A percentile compares a stretch with the other conserved stretches of the same genome.
Evolutionary conservation across 2,113 vertebrate species (phyloP).

Genomic region (Crotophaga sulcirostris): DNA sequence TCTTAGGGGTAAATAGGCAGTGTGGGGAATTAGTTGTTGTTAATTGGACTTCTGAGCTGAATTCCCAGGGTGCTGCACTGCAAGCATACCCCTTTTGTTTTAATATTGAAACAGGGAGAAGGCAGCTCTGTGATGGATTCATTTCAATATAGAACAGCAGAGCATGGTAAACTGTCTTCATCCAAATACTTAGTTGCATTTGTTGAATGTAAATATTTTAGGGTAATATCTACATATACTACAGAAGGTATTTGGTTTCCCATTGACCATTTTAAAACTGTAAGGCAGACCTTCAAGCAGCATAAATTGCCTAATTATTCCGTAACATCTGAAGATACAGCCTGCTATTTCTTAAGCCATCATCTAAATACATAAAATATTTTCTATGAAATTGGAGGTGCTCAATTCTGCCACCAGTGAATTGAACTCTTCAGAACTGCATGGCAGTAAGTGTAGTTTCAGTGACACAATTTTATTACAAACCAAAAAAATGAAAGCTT

Average conservation of each 20-base stretch:
- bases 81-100: conserved; percentile 72
- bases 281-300: background rate
- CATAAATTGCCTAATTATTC: background rate
- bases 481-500: background rate
- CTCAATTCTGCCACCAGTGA: background rate
- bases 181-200: conserved; percentile 7
- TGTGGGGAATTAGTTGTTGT: conserved; percentile 77
- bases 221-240: background rate
- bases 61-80: conserved; percentile 70
- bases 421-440: background rate
- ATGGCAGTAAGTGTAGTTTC: background rate
- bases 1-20: conserved; percentile 66
- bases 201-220: background rate
- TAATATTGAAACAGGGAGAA: conserved; percentile 74
- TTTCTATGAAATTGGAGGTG: background rate
- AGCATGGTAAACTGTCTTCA: conserved; percentile 8
- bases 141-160: conserved; percentile 36
- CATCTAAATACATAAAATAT: background rate
- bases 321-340: background rate
- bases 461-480: background rate
- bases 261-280: background rate
- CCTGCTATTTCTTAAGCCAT: background rate
- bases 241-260: background rate
- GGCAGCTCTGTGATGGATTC: conserved; percentile 11
- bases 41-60: conserved; percentile 80